A percentile compares a stretch with the other conserved stretches of the same genome.
Evolutionary conservation across 2,888 invertebrate species (phyloP).

Genomic region (Eristalis pertinax): DNA sequence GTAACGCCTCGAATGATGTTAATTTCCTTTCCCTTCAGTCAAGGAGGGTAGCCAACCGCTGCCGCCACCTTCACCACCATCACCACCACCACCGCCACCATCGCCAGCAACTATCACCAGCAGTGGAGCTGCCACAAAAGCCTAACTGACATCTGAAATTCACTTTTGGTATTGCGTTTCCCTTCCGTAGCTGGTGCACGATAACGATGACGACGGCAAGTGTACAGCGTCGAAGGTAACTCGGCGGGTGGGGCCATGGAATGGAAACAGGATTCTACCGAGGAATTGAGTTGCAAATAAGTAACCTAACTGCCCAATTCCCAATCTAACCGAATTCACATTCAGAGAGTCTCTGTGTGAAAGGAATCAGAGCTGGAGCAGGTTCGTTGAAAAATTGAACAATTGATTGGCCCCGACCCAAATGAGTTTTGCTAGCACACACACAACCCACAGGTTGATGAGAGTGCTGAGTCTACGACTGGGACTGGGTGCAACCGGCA

Average conservation of each 20-base stretch:
- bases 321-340: constrained; percentile 65
- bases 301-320: constrained; percentile 69
- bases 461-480: not conserved
- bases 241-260: not conserved
- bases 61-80: not conserved
- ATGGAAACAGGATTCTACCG: not conserved
- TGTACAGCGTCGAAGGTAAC: not conserved
- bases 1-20: constrained; percentile 54
- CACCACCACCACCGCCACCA: not conserved
- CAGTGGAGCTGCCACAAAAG: constrained; percentile 34
- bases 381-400: constrained; percentile 48
- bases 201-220: constrained; percentile 54
- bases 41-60: not conserved
- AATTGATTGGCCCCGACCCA: constrained; percentile 64
- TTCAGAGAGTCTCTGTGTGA: constrained; percentile 49
- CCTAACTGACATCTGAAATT: constrained; percentile 65
- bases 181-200: constrained; percentile 31
- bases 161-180: constrained; percentile 64
- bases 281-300: constrained; percentile 42
- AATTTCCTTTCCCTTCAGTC: constrained; percentile 57
- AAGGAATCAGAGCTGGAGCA: constrained; percentile 3
- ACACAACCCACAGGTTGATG: constrained; percentile 32
- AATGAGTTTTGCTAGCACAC: constrained; percentile 32
- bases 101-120: not conserved
- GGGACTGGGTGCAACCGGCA: not conserved